Conservation (phyloP, 1,140 invertebrate species). For the Saxidomus purpurata region DNA sequence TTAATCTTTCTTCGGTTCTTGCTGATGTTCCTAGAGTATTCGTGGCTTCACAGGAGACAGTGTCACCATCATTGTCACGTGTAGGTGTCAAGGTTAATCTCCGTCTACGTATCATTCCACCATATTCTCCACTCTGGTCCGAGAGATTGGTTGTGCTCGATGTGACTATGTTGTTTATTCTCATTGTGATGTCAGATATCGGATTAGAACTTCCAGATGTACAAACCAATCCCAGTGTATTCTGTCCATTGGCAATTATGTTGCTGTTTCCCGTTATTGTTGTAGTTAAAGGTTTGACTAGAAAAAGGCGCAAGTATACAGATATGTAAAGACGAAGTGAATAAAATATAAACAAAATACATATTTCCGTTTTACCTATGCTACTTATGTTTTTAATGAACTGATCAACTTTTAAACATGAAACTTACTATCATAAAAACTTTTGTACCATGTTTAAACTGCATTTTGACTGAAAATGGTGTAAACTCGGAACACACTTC, state of each 20-base stretch:
- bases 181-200: background rate
- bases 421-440: background rate
- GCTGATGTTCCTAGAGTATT: background rate
- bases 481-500: too few species aligned
- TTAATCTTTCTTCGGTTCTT: background rate
- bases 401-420: background rate
- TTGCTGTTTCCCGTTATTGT: background rate
- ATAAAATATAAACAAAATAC: background rate
- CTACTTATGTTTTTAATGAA: background rate
- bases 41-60: background rate
- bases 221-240: background rate
- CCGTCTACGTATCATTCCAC: background rate
- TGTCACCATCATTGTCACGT: background rate
- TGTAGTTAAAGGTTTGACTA: background rate
- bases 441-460: background rate
- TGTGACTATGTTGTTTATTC: background rate
- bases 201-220: slow-evolving; percentile 21
- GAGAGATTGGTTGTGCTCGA: background rate
- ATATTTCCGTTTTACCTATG: background rate
- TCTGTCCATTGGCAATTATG: background rate
- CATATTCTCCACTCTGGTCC: slow-evolving; percentile 1
- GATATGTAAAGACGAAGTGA: background rate
- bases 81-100: background rate
- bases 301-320: too few species aligned
- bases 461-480: too few species aligned